phyloP scores from a whole-genome alignment of 2,888 invertebrate genomes.

The Sminthurides aquaticus region DNA sequence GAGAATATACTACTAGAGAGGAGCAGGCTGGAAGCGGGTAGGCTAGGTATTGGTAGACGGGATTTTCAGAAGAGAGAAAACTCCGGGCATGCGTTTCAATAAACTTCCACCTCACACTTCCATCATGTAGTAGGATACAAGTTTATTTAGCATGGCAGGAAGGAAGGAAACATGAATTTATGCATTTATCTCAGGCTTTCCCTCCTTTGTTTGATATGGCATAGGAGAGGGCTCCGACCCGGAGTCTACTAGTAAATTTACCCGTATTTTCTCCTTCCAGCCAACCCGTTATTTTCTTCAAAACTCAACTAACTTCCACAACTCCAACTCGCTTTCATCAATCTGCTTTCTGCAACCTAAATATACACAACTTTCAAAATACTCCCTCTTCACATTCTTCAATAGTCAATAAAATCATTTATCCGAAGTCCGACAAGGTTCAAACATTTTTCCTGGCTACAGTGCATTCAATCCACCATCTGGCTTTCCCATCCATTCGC shows the following conservation, averaged over 20 bases:
- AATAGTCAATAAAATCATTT: no score
- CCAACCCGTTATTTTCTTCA: neutral
- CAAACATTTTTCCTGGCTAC: no score
- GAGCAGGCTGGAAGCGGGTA: no score
- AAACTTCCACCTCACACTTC: no score
- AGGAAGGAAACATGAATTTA: conserved; percentile 22
- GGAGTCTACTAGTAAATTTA: neutral
- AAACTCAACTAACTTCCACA: neutral
- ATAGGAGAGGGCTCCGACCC: neutral
- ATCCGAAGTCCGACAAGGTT: no score
- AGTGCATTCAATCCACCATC: no score
- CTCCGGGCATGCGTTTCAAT: no score
- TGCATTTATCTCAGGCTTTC: conserved; percentile 20
- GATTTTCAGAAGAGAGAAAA: no score
- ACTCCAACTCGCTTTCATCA: neutral
- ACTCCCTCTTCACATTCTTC: neutral
- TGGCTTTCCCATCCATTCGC: no score
- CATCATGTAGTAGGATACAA: neutral
- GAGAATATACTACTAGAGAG: no score
- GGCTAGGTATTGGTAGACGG: no score
- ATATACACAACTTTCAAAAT: neutral
- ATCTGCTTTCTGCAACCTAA: neutral
- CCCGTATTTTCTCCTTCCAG: neutral
- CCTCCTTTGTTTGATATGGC: conserved; percentile 20
- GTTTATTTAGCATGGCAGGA: conserved; percentile 19